Evolutionary conservation across 2,797 vertebrate genomes (phyloP).

Genomic region (Sardinella longiceps): DNA sequence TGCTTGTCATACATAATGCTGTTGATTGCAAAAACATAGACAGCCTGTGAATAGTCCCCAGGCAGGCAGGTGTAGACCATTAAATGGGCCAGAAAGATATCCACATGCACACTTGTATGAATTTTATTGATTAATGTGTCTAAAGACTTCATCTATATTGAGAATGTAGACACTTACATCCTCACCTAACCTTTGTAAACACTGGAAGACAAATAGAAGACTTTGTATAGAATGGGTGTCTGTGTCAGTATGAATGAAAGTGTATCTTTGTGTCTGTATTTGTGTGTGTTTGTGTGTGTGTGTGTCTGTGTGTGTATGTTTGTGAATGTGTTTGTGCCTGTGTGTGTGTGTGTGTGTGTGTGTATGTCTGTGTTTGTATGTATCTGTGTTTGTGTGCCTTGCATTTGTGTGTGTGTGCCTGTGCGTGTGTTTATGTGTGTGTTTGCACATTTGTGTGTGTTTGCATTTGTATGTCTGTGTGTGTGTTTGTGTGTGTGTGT

Average conservation of each 20-base stretch:
- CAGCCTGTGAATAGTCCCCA: conserved; percentile 49
- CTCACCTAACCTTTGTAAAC: background rate
- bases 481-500: conserved; percentile 29
- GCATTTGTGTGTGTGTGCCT: background rate
- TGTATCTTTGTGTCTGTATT: background rate
- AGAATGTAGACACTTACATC: background rate
- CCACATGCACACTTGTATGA: background rate
- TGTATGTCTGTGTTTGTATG: background rate
- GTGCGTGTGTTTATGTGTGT: background rate
- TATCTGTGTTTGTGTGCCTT: no score
- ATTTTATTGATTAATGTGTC: conserved; percentile 32
- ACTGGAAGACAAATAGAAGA: conserved; percentile 38
- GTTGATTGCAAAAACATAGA: conserved; percentile 58
- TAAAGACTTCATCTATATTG: background rate
- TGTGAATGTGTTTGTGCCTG: background rate
- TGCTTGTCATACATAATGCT: conserved; percentile 51
- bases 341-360: background rate
- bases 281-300: conserved; percentile 21
- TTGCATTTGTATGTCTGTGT: background rate
- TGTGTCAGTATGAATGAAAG: no score
- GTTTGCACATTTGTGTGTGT: background rate
- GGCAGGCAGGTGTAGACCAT: conserved; percentile 49
- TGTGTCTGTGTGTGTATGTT: conserved; percentile 32
- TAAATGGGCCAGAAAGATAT: conserved; percentile 39
- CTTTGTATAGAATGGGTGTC: background rate